These are phyloP conservation scores for Anaspis maculata DNA, from an alignment of 2,888 invertebrate species.

Conservation along the genomic window DNA sequence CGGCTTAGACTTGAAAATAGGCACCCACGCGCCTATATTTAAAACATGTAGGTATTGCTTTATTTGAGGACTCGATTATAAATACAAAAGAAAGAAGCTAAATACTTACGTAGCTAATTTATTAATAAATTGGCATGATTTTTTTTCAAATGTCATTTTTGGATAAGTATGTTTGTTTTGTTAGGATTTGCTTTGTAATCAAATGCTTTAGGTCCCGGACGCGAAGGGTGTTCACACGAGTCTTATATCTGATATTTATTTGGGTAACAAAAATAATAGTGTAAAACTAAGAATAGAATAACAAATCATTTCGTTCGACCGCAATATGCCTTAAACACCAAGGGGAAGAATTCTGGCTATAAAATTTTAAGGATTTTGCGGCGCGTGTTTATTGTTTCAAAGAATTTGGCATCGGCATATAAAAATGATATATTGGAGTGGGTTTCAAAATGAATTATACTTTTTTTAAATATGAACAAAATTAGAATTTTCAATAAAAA, in stretches of 20 bases:
- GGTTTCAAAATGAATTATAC: no score
- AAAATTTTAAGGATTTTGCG: neutral
- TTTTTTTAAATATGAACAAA: no score
- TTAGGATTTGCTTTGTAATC: constrained; percentile 16
- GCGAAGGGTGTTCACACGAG: constrained; percentile 22
- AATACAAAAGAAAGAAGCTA: constrained; percentile 5
- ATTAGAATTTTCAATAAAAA: no score
- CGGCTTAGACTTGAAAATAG: no score
- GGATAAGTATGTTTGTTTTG: constrained; percentile 13
- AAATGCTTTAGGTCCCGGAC: constrained; percentile 9
- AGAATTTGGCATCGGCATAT: neutral
- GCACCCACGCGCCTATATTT: no score
- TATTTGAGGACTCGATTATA: constrained; percentile 8
- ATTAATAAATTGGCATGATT: neutral
- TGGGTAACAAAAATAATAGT: constrained; percentile 15
- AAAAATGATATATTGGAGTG: no score
- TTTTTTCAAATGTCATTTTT: neutral
- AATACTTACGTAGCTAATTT: neutral
- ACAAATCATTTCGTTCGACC: constrained; percentile 11
- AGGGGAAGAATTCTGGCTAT: no score
- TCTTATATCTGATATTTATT: constrained; percentile 25
- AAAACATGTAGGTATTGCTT: no score
- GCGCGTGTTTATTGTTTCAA: neutral
- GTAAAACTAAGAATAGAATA: constrained; percentile 15
- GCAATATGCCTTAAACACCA: constrained; percentile 3